phyloP scores from a whole-genome alignment of 2,888 invertebrate species.

The Sphaerophoria taeniata region DNA sequence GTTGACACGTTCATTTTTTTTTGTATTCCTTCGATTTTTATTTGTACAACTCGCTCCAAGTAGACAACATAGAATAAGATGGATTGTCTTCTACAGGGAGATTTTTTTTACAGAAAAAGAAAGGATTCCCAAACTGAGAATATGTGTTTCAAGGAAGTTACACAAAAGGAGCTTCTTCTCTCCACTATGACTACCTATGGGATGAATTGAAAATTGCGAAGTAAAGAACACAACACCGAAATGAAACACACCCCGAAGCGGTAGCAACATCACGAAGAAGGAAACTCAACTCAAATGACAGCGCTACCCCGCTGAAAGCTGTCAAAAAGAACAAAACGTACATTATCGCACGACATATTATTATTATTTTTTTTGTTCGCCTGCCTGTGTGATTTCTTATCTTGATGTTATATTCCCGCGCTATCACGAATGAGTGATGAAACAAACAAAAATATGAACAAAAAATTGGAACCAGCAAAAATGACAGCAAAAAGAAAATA shows the following conservation, averaged over 20 bases:
- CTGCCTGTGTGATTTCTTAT: conserved; percentile 40
- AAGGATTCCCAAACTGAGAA: conserved; percentile 72
- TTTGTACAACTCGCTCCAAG: conserved; percentile 44
- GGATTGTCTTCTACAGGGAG: conserved; percentile 51
- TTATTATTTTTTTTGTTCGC: conserved; percentile 66
- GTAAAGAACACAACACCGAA: neutral
- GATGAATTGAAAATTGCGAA: neutral
- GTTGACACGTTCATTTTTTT: conserved; percentile 74
- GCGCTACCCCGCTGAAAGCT: conserved; percentile 72
- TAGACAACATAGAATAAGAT: conserved; percentile 51
- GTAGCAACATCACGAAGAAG: conserved; percentile 18
- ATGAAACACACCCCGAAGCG: conserved; percentile 50
- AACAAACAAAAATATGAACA: neutral
- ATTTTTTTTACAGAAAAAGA: conserved; percentile 22
- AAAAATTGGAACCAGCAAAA: conserved; percentile 17
- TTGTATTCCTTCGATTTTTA: conserved; percentile 30
- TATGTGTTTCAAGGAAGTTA: conserved; percentile 69
- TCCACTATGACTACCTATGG: conserved; percentile 10
- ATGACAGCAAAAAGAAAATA: conserved; percentile 26
- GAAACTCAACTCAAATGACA: conserved; percentile 57
- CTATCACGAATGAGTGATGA: neutral
- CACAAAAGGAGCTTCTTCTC: conserved; percentile 54
- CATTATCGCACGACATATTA: conserved; percentile 74
- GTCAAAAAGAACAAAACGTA: conserved; percentile 72
- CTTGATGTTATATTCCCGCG: conserved; percentile 60